Conservation (phyloP, 2,888 invertebrate genomes). For the Aphrophora alni region DNA sequence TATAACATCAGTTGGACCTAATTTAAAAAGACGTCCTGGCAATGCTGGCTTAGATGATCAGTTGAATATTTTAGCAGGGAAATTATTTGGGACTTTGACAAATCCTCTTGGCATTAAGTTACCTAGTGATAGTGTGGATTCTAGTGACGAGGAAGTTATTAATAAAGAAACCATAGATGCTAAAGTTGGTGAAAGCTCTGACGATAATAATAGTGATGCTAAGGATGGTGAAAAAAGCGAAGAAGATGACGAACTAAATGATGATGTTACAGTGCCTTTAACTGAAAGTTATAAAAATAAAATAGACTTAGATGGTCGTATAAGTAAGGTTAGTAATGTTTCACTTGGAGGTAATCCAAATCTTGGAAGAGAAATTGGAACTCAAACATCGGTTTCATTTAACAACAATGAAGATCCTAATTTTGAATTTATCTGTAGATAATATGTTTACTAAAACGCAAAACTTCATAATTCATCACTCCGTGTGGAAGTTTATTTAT, state of each 20-base stretch:
- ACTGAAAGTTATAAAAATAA: constrained; percentile 53
- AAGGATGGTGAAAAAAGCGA: constrained; percentile 39
- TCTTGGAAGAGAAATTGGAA: constrained; percentile 29
- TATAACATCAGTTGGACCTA: constrained; percentile 64
- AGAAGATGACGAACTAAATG: constrained; percentile 54
- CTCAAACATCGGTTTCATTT: constrained; percentile 32
- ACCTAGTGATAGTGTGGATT: constrained; percentile 23
- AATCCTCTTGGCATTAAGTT: constrained; percentile 20
- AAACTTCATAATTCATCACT: no score
- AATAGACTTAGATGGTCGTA: constrained; percentile 51
- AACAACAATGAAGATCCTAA: constrained; percentile 25
- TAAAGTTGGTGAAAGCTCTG: background rate
- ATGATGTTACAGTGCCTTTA: constrained; percentile 52
- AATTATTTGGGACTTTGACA: constrained; percentile 36
- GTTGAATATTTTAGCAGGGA: constrained; percentile 31
- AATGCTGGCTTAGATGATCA: constrained; percentile 61
- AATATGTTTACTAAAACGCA: no score
- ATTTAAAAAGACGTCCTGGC: constrained; percentile 62
- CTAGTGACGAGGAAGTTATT: constrained; percentile 33
- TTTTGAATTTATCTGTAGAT: no score
- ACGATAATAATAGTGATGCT: background rate
- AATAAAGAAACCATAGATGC: constrained; percentile 23
- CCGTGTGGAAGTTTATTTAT: no score
- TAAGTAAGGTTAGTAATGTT: constrained; percentile 54
- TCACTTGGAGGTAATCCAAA: constrained; percentile 27